Evolutionary conservation across 1,140 invertebrate genomes (phyloP).

Genomic region (Aricia agestis): DNA sequence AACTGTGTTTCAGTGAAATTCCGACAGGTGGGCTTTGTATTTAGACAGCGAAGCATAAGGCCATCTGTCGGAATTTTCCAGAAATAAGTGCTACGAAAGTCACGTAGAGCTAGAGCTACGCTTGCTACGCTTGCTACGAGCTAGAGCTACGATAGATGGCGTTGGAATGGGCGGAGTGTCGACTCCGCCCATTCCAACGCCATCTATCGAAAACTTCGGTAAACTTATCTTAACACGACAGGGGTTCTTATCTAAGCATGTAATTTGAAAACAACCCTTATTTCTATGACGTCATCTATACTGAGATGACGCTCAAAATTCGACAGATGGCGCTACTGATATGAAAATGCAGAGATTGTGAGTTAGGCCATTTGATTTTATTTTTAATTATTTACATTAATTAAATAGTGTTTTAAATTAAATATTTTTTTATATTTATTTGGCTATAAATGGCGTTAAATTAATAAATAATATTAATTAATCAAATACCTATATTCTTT

Average conservation of each 20-base stretch:
- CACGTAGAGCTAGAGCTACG: neutral
- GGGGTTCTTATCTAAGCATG: neutral
- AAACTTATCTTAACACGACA: neutral
- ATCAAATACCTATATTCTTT: too few relatives aligned
- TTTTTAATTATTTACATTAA: neutral
- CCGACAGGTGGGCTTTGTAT: too few relatives aligned
- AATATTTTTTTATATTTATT: too few relatives aligned
- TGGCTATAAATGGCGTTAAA: too few relatives aligned
- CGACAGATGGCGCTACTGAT: neutral
- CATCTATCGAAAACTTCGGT: neutral
- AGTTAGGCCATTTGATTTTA: neutral
- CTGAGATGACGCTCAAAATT: neutral
- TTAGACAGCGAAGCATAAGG: too few relatives aligned
- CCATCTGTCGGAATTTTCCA: neutral
- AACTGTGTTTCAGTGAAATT: too few relatives aligned
- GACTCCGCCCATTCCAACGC: neutral
- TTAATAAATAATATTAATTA: too few relatives aligned
- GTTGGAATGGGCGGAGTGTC: too few relatives aligned
- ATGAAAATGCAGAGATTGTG: neutral
- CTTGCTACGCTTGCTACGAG: neutral
- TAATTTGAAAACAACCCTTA: neutral
- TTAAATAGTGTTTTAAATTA: too few relatives aligned
- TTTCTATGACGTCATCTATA: neutral
- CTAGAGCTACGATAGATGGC: too few relatives aligned
- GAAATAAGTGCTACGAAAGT: neutral